These are phyloP conservation scores for Apamea epomidion DNA, from an alignment of 2,888 invertebrate genomes.

Conservation along the genomic window DNA sequence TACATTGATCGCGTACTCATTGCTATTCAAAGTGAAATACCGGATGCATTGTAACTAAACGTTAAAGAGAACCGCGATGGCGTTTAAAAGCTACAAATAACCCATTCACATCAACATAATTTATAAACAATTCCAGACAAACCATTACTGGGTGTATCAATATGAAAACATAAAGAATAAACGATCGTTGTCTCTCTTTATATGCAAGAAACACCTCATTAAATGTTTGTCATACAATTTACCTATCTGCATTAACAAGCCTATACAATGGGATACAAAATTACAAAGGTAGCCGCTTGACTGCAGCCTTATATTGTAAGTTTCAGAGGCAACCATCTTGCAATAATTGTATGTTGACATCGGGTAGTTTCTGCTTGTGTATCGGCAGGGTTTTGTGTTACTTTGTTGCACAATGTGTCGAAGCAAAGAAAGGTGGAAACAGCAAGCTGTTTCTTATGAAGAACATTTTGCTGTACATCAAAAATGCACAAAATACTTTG, in stretches of 20 bases:
- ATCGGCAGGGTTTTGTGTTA: constrained; percentile 9
- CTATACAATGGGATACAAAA: constrained; percentile 82
- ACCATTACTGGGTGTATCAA: constrained; percentile 73
- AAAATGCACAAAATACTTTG: constrained; percentile 26
- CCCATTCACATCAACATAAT: constrained; percentile 77
- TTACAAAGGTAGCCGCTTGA: constrained; percentile 78
- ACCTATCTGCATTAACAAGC: constrained; percentile 74
- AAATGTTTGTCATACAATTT: constrained; percentile 82
- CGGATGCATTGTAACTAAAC: constrained; percentile 77
- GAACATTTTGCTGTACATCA: constrained; percentile 16
- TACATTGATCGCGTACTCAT: constrained; percentile 74
- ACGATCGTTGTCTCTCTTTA: constrained; percentile 74
- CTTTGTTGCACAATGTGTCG: constrained; percentile 39
- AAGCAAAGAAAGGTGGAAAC: constrained; percentile 19
- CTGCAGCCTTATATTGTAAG: constrained; percentile 53
- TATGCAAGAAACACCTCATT: constrained; percentile 83
- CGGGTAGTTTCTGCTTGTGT: constrained; percentile 17
- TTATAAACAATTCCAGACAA: constrained; percentile 77
- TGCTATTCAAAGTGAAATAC: constrained; percentile 77
- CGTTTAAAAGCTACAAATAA: constrained; percentile 80
- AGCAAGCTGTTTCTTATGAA: constrained; percentile 14
- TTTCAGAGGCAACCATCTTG: constrained; percentile 53
- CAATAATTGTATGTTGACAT: constrained; percentile 50
- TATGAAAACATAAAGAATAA: constrained; percentile 73
- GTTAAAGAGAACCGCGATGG: constrained; percentile 72